Percentiles rank a stretch among this genome's conserved stretches.
Evolutionary conservation across 2,888 invertebrate genomes (phyloP).

Genomic region (Chrysomela aeneicollis): DNA sequence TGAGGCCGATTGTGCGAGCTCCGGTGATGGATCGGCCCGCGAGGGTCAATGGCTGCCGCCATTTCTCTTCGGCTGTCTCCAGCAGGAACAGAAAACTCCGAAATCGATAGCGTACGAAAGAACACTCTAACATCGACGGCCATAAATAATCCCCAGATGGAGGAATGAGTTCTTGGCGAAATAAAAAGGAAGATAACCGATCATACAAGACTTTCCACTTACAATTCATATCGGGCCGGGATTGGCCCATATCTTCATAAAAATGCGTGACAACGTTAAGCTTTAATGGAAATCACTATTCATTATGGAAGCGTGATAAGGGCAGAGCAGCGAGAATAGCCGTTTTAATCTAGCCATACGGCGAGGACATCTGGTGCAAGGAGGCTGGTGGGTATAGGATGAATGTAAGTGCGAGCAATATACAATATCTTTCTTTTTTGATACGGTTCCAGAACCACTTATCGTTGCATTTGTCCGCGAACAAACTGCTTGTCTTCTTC

Average conservation of each 20-base stretch:
- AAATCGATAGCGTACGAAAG: constrained; percentile 56
- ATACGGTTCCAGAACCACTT: not conserved
- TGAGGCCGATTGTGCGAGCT: constrained; percentile 48
- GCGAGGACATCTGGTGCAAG: constrained; percentile 35
- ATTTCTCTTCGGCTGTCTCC: constrained; percentile 69
- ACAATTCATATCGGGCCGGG: constrained; percentile 54
- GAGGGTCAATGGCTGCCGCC: constrained; percentile 70
- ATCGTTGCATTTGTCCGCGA: too few species aligned
- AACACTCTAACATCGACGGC: constrained; percentile 49
- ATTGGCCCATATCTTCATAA: constrained; percentile 55
- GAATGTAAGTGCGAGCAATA: constrained; percentile 17
- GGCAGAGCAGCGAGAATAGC: constrained; percentile 23
- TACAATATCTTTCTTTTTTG: constrained; percentile 1
- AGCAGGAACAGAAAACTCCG: constrained; percentile 58
- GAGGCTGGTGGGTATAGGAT: constrained; percentile 19
- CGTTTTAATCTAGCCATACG: constrained; percentile 19
- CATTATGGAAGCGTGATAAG: constrained; percentile 49
- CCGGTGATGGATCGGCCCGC: constrained; percentile 65
- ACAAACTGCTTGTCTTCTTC: too few species aligned
- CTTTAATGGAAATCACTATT: constrained; percentile 58
- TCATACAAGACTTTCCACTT: constrained; percentile 58
- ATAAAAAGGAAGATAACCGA: constrained; percentile 52
- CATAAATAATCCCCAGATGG: constrained; percentile 45
- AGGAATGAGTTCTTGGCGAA: constrained; percentile 33
- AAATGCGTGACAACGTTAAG: constrained; percentile 56